Base-by-base conservation (phyloP, 2,888 invertebrate species). In the Polietes domitor region DNA sequence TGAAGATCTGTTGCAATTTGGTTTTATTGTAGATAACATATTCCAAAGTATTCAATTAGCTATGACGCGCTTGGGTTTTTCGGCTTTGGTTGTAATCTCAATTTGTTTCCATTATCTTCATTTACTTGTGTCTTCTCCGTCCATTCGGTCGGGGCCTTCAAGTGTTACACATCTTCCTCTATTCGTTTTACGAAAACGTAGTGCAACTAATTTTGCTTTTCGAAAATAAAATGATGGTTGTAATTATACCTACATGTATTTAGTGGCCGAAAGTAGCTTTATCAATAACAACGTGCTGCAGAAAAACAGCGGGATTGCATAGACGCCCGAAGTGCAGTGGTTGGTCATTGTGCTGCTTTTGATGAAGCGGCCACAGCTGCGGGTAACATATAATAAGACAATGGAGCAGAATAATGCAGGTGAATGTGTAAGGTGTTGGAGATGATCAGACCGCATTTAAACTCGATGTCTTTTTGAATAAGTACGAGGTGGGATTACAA, bases 1-100 rank as follows among this genome's bases (percentile, higher is more conserved):
- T 77, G 65, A 28, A 65, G 81, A 58, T 81, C 72, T 75, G 65
- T 83, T 63, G 81, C 77, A 75, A 75, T 75, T 82, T 81, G 32
- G n/a, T n/a, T 41, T 41, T 37, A 41, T 65, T 65, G 65, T 37
- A 47, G n/a, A 17, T 43, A 26, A 58, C 12, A 43, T 26, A 32
- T 5, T 10, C 63, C 26, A 63, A 50, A 65, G 12, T 21, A 32
- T 75, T 63, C 53, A 58, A 55, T 72, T 53, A 41, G 24, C 24
- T 50, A 32, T 63, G 41, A 63, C 70, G 37, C 65, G 50, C 50
- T 68, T 58, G 37, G 24, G 32, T 55, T 43, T 53, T 50, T 55
- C 41, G 2, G 26, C 0, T 77, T 77, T 70, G 50, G 19, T 55
- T 74, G 19, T 26, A 70, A 77, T 68, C 32, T 41, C 24, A 41